Evolutionary conservation across 53 echinoderm and acorn worm genomes (phyloP), one percentile per base, ranked within the genome.

Genomic region (Echinometra lucunter): DNA sequence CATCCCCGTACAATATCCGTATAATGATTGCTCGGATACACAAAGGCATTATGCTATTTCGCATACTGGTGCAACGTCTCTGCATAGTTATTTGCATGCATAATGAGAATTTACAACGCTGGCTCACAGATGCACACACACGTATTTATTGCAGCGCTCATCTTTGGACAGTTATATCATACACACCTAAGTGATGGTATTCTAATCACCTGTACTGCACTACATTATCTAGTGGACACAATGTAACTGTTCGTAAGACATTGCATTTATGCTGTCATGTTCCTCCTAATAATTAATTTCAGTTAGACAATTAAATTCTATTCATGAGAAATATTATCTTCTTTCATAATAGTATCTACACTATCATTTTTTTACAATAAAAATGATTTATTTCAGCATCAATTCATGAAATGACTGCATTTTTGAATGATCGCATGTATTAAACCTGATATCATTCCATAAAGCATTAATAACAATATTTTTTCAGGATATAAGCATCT

Each of bases 81-180:
- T 0, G 21, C 37, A 37, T 88, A 15, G 88, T 35, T 57, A 88
- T 89, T 60, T 89, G 60, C 58, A 89, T 58, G 60, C 89, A 89
- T 89, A 89, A 89, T 89, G 89, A 89, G 58, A 49, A 60, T 49
- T 85, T 85, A 81, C 12, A n/a, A n/a, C 49, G 82, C 78, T n/a
- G 1, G 12, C 85, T 85, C 85, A 85, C 49, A 85, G 47, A 47
- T 13, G 49, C 49, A 85, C 28, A 85, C 85, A 85, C 85, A 47
- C 47, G 45, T 85, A 47, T 85, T 49, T 53, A 85, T 53, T 47
- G 49, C 11, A 0, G 12, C 8, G 49, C 12, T 47, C 28, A 49
- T 85, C 47, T 85, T n/a, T 18, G 30, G 10, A 6, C 21, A 2
- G 28, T 9, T 28, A n/a, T n/a, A 15, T 30, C 21, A 85, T 30